Evolutionary conservation across 2,888 invertebrate species (phyloP), one percentile per base, ranked within the genome.

Genomic region (Drosophila conformis): DNA sequence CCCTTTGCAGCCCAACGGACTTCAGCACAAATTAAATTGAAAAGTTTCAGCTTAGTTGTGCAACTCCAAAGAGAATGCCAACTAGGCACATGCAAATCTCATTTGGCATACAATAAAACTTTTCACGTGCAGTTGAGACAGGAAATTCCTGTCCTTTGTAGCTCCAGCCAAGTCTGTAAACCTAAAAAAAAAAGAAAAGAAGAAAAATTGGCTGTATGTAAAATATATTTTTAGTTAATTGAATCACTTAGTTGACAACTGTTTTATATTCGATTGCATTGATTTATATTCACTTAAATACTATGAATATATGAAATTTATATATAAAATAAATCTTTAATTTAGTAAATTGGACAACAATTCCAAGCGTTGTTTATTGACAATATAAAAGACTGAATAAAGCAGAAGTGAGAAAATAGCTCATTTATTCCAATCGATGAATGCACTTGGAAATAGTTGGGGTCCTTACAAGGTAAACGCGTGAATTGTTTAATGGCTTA

Each of bases 381-480:
- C 7, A 38, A 38, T 8, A n/a, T 25, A 36, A 27, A 38, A 7
- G 4, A 48, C 21, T 27, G 5, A 1, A 33, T 33, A 15, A 18
- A 13, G 15, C 15, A 10, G 4, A n/a, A 38, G 18, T 21, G 13
- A 49, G 8, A 25, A 36, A 56, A 31, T 38, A 21, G 40, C 42
- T 49, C 2, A 66, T 52, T 66, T 57, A 42, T 33, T 42, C 49
- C 27, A 48, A 33, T 61, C 31, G 11, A 35, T 53, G 15, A 25
- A 31, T 33, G 25, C 38, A 31, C 33, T 36, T 49, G 31, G 18
- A 15, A 21, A 10, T 33, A 33, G 18, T 49, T 25, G 10, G 15
- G 27, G 51, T 60, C 40, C 33, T 53, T 51, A 31, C 6, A 57
- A 56, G 59, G 46, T 40, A 33, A 62, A 71, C 31, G 40, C 31